Evolutionary conservation across 2,888 invertebrate species (phyloP), one percentile per base, ranked within the genome.

Genomic region (Microdon myrmicae): DNA sequence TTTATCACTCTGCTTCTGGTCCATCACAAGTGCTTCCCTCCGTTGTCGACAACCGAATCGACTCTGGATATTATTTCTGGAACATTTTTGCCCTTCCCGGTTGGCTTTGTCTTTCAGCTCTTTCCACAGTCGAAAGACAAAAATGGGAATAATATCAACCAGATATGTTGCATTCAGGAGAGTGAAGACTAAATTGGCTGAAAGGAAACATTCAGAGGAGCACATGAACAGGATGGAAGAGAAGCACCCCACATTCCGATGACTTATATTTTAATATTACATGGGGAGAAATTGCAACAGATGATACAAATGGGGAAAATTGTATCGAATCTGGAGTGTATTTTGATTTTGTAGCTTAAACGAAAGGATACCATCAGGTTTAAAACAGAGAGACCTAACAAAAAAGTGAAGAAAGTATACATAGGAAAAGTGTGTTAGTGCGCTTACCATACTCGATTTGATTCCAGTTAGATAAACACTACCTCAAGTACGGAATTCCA

Each of bases 241-340:
- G 31, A 17, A 44, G 43, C 22, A 32, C 32, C 23, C 10, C 6
- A n/a, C 20, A 13, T 4, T 22, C 38, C 37, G 51, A 47, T 56
- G 53, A 64, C 58, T 58, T 64, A 64, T 53, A 56, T 64, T 64
- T 64, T 64, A 58, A 58, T 64, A 53, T 64, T 58, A 53, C 56
- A 58, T 58, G 51, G 64, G 64, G 58, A 64, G 41, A 32, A 45
- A 64, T 64, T 64, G 64, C 64, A 64, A 64, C 64, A 64, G 64
- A 64, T 64, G 67, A 66, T 59, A 60, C 60, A 56, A 61, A 67
- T 56, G 67, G 64, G 67, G 55, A 59, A 55, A 66, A 60, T 56
- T 56, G 44, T 54, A 56, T 55, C 49, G 51, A 48, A 53, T 53
- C 47, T 17, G 45, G 54, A 56, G 44, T 51, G 58, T 56, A 49